These are phyloP conservation scores for Clostera curtula DNA, from an alignment of 2,888 invertebrate species.

Conservation along the genomic window DNA sequence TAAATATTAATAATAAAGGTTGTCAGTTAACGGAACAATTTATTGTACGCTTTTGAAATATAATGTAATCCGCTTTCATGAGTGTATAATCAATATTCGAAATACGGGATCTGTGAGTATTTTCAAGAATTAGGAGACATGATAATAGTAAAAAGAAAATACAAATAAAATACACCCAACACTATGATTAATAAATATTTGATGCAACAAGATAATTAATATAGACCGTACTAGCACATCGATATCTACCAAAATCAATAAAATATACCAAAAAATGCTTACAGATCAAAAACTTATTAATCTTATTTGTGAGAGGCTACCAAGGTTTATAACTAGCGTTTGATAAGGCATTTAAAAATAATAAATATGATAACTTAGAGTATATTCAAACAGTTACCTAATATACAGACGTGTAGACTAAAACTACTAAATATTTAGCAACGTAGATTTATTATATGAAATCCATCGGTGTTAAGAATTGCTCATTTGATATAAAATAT, in stretches of 20 bases:
- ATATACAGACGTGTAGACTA: no score
- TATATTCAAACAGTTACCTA: no score
- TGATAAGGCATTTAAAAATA: no score
- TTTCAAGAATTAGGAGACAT: slow-evolving; percentile 19
- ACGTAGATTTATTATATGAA: no score
- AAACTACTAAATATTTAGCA: no score
- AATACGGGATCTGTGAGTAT: slow-evolving; percentile 42
- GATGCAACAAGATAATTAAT: neutral
- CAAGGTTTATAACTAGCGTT: no score
- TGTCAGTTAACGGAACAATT: slow-evolving; percentile 52
- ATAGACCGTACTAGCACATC: no score
- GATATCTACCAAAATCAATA: neutral
- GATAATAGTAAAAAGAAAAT: slow-evolving; percentile 8
- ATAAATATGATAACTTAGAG: no score
- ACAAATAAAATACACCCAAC: slow-evolving; percentile 2
- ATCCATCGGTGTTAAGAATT: no score
- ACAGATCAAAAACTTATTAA: slow-evolving; percentile 31
- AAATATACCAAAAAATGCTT: slow-evolving; percentile 22
- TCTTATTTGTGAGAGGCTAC: slow-evolving; percentile 44
- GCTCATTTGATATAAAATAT: no score
- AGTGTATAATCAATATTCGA: slow-evolving; percentile 49
- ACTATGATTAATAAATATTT: slow-evolving; percentile 8
- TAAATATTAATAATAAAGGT: slow-evolving; percentile 39
- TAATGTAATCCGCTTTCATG: slow-evolving; percentile 58
- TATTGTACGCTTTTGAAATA: slow-evolving; percentile 50